Evolutionary conservation across 2,888 invertebrate genomes (phyloP), one percentile per base, ranked within the genome.

Genomic region (Amblyjoppa fuscipennis): DNA sequence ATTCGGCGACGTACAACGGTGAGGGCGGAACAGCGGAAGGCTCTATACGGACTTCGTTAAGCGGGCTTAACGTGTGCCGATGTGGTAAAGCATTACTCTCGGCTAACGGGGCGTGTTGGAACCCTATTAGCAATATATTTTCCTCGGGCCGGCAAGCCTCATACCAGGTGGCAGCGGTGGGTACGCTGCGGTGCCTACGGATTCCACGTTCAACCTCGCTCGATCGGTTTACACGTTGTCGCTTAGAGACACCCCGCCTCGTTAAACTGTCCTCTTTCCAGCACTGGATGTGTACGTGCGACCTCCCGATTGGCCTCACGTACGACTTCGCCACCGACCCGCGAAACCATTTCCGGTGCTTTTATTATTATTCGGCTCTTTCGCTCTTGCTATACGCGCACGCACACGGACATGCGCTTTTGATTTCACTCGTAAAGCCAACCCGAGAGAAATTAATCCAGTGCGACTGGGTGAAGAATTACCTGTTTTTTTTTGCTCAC

Each of bases 51-150:
- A 84, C 61, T 92, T 91, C 89, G 91, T 92, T 92, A 92, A 92
- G 90, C 90, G 90, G 87, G 90, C 90, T 93, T 90, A 92, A 92
- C 91, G 92, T 89, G 90, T 89, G 91, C 89, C 90, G 89, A 87
- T 90, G 90, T 89, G 89, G 89, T 90, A 90, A 90, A 89, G 91
- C 92, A 92, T 93, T 93, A 92, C 91, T 92, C 92, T 90, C 89
- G 90, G 89, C 90, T 92, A 93, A 93, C 92, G 92, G 91, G 89
- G 89, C 90, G 90, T 91, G 91, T 90, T 91, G 91, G 91, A 89
- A 91, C 91, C 91, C 92, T 93, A 93, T 93, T 93, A 92, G 93
- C 93, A 92, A 92, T 93, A 93, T 93, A 93, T 92, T 92, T 93
- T 90, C 90, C 90, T 87, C 90, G 89, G 81, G 88, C 88, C 90